A percentile compares a stretch with the other conserved stretches of the same genome.
Conservation (phyloP, 35 echinoderm and acorn worm species). For the Hemicentrotus pulcherrimus region DNA sequence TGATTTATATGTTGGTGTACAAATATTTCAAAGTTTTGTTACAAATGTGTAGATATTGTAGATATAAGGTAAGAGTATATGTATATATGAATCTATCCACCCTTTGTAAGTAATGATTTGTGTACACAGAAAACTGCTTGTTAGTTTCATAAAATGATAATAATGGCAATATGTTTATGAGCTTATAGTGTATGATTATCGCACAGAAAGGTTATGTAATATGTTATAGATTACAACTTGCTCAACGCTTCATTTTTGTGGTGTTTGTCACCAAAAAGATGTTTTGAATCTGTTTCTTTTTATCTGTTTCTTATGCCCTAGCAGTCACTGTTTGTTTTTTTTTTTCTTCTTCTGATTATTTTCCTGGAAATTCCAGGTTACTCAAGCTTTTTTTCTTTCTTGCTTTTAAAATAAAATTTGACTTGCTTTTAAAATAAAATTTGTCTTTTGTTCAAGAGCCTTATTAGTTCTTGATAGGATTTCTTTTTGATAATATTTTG, state of each 20-base stretch:
- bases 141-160: background rate
- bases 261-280: too few species aligned
- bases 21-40: background rate
- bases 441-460: too few species aligned
- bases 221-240: too few species aligned
- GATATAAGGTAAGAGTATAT: slow-evolving; percentile 9
- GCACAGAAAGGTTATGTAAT: too few species aligned
- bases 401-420: too few species aligned
- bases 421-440: too few species aligned
- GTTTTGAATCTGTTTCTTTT: too few species aligned
- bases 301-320: too few species aligned
- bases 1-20: background rate
- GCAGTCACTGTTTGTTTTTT: too few species aligned
- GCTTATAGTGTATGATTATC: background rate
- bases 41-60: background rate
- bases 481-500: background rate
- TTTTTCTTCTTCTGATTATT: too few species aligned
- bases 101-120: background rate
- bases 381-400: too few species aligned
- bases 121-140: background rate
- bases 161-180: background rate
- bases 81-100: slow-evolving; percentile 3
- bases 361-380: background rate
- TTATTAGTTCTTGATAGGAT: background rate
- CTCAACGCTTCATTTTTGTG: too few species aligned